phyloP scores from a whole-genome alignment of 2,113 vertebrate species.

The Montifringilla adamsi region DNA sequence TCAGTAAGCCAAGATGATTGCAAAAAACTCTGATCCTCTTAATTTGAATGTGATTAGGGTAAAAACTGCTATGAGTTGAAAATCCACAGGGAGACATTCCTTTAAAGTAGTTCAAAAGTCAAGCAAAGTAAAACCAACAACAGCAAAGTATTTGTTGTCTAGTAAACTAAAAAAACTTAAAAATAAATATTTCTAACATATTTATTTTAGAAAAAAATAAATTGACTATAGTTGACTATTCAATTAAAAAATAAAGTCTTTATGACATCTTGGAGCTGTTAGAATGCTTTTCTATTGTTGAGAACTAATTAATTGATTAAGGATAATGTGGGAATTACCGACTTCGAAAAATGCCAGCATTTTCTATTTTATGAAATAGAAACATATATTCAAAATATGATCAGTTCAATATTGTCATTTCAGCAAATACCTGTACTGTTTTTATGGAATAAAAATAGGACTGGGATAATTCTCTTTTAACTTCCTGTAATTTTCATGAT shows the following conservation, averaged over 20 bases:
- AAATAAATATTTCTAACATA: conserved; percentile 25
- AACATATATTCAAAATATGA: conserved; percentile 26
- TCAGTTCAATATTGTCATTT: background rate
- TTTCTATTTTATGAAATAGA: conserved; percentile 31
- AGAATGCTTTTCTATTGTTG: conserved; percentile 6
- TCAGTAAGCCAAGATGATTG: background rate
- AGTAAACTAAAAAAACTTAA: conserved; percentile 37
- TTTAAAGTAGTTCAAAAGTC: background rate
- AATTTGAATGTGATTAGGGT: background rate
- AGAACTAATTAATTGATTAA: conserved; percentile 44
- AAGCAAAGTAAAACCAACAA: background rate
- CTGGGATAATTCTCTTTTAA: background rate
- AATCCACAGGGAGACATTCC: background rate
- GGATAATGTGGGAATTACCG: conserved; percentile 20
- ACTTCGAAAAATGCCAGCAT: background rate
- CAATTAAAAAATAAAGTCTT: conserved; percentile 15
- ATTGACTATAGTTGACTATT: background rate
- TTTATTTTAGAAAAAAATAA: conserved; percentile 20
- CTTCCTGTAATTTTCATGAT: background rate
- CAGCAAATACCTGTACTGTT: background rate
- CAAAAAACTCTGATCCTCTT: background rate
- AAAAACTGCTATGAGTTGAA: background rate
- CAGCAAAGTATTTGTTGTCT: background rate
- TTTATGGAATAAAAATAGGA: background rate
- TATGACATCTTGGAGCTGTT: background rate